Base-by-base conservation (phyloP, 2,888 invertebrate genomes). In the Eupithecia tripunctaria region DNA sequence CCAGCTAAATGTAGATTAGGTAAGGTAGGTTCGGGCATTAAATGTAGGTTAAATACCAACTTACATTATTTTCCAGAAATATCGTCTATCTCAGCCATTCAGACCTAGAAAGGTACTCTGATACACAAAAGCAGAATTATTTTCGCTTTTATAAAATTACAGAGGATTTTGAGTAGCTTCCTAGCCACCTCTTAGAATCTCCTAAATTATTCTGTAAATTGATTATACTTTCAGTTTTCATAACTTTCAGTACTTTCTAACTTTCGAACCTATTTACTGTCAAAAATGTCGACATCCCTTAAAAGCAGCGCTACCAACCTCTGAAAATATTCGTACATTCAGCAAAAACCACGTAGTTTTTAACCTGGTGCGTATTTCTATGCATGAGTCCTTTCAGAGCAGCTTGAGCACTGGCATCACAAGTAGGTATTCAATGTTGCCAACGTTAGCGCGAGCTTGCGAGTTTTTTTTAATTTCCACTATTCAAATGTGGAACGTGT, bases 341-440 rank as follows among this genome's bases (percentile, higher is more conserved):
- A 79, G 77, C 76, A 79, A 83, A 85, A 87, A 82, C 78, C 75
- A 76, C 74, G 79, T 68, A 78, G 78, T 82, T 86, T 84, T 86
- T 82, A 79, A 75, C 70, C 74, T 80, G 82, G 83, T 82, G 83
- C 82, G 79, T 74, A 69, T 60, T 72, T 80, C 78, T 77, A 75
- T 80, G 79, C 82, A 82, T 78, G 79, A 79, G 76, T 83, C 84
- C 77, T 85, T 88, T 86, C 85, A 86, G 83, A 78, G 74, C 47
- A 68, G 81, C 79, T 84, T 85, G 72, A 71, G 73, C 67, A 75
- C 75, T 72, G 75, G 72, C 77, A 73, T 76, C 76, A 82, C 83
- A 82, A 86, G 83, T 82, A 82, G 78, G 82, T 83, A 83, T 87
- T 87, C 87, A 87, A 76, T 80, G 76, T 78, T 80, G 80, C 79